Base-by-base conservation (phyloP, 2,113 vertebrate genomes). In the Etheostoma cragini region DNA sequence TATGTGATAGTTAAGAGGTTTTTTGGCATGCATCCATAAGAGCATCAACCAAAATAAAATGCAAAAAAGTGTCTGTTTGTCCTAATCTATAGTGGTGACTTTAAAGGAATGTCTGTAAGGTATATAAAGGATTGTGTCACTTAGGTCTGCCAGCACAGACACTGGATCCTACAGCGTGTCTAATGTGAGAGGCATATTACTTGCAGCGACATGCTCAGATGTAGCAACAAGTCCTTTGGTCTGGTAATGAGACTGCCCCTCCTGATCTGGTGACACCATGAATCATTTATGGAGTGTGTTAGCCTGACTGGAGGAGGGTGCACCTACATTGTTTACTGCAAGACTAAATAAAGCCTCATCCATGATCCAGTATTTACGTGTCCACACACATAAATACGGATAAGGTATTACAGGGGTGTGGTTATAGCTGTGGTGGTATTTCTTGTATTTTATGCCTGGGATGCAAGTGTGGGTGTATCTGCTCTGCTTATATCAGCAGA, bases 251-350 rank as follows among this genome's bases (percentile, higher is more conserved):
- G 79, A 53, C 50, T 67, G 49, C 35, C 42, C 77, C 70, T 70
- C 66, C 64, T 75, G 62, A 82, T 91, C 82, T 78, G 80, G 81
- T 90, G 89, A 88, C 86, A 81, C 26, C 56, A 61, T 94, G 81
- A 89, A 93, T 93, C 63, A 93, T 93, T 93, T 79, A 94, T 90
- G 46, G 75, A 76, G 75, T 30, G 26, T 69, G 68, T 85, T 76
- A 78, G 61, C 56, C 57, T 78, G 63, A 83, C 76, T 26, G 33
- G 47, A 74, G 81, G 58, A 75, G 63, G 69, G 47, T 60, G 56
- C 69, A 75, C 45, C 65, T 66, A 70, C 19, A 72, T 72, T 71
- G 30, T 80, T 87, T 63, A 64, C 73, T n/a, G 11, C 66, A 24
- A 70, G 63, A 64, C 54, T 76, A 76, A 83, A 64, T 54, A 76